These are phyloP conservation scores for Pandemis cinnamomeana DNA, from an alignment of 2,888 invertebrate genomes.

Conservation along the genomic window DNA sequence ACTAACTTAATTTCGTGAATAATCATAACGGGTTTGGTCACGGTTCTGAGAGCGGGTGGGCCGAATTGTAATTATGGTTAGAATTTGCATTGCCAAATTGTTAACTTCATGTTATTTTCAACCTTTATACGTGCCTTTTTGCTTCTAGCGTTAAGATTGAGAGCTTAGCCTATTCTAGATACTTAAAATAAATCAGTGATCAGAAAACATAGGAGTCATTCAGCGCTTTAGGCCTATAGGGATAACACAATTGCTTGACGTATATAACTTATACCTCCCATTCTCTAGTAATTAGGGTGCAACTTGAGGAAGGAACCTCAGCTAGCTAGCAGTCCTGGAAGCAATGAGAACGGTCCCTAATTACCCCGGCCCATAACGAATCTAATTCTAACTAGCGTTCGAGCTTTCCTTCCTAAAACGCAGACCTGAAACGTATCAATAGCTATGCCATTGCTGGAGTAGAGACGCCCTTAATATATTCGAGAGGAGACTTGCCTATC, in stretches of 20 bases:
- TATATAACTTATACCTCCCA: too few species aligned
- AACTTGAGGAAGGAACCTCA: too few species aligned
- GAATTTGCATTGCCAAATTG: neutral
- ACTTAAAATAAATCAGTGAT: neutral
- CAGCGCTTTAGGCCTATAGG: too few species aligned
- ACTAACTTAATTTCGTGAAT: conserved; percentile 37
- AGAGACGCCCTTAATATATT: too few species aligned
- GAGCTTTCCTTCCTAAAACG: neutral
- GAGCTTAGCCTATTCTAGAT: neutral
- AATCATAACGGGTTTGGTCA: conserved; percentile 24
- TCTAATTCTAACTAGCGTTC: neutral
- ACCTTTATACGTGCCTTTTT: neutral
- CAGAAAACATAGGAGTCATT: too few species aligned
- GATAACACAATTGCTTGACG: too few species aligned
- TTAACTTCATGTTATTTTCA: neutral
- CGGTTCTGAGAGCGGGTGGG: neutral
- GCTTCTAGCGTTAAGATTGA: neutral
- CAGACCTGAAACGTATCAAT: neutral
- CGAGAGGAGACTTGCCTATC: neutral
- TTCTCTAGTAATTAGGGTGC: too few species aligned
- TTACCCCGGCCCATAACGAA: too few species aligned
- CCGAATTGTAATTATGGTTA: neutral
- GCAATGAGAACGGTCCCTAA: too few species aligned
- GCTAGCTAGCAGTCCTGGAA: too few species aligned
- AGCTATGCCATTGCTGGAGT: too few species aligned